Evolutionary conservation across 2,797 vertebrate genomes (phyloP).

Genomic region (Peromyscus attwateri): DNA sequence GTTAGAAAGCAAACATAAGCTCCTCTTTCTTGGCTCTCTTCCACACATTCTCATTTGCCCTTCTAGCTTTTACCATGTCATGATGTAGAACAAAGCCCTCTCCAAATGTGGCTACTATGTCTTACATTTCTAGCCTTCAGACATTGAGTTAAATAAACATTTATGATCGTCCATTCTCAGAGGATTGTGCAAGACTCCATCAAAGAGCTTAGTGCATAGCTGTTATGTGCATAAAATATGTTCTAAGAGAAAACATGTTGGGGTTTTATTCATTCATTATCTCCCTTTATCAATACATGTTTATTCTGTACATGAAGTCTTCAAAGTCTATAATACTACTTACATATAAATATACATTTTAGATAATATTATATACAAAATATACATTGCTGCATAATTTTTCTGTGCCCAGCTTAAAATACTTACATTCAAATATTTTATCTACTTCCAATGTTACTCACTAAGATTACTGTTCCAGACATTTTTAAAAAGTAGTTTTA

Average conservation of each 20-base stretch:
- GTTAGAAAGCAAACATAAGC: not conserved
- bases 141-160: not conserved
- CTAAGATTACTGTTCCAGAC: not conserved
- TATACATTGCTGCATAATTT: not conserved
- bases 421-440: constrained; percentile 31
- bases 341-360: not conserved
- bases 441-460: constrained; percentile 22
- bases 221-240: not conserved
- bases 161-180: not conserved
- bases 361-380: constrained; percentile 9
- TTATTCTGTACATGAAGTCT: not conserved
- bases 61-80: not conserved
- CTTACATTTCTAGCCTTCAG: not conserved
- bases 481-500: not conserved
- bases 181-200: not conserved
- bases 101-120: not conserved
- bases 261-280: not conserved
- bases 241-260: not conserved
- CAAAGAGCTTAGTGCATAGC: not conserved
- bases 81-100: not conserved
- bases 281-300: not conserved
- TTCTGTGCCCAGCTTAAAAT: not conserved
- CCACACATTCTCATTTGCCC: not conserved
- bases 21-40: not conserved
- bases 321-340: constrained; percentile 6